phyloP scores from a whole-genome alignment of 1,140 invertebrate genomes.

The Oncopodura yosiiana region DNA sequence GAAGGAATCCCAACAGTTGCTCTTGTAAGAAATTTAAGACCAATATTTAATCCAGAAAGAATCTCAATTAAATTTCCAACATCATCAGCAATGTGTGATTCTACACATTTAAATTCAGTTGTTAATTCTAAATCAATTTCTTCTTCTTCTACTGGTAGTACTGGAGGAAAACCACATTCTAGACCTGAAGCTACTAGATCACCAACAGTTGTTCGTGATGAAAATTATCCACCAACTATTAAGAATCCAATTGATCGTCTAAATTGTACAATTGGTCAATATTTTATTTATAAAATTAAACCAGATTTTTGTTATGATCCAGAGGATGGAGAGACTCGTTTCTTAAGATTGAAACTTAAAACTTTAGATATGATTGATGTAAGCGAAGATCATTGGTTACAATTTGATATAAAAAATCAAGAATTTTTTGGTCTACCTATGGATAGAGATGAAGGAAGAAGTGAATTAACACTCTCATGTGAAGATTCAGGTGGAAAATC shows the following conservation, averaged over 20 bases:
- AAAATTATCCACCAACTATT: conserved; percentile 60
- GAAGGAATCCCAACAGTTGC: conserved; percentile 4
- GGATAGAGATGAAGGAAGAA: conserved; percentile 49
- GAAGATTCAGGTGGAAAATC: conserved; percentile 14
- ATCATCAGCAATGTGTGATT: conserved; percentile 48
- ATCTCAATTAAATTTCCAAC: background rate
- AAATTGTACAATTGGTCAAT: conserved; percentile 63
- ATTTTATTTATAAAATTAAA: conserved; percentile 63
- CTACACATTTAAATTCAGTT: conserved; percentile 51
- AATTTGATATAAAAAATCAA: conserved; percentile 77
- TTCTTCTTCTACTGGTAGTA: conserved; percentile 30
- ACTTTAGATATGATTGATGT: conserved; percentile 59
- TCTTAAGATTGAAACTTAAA: conserved; percentile 57
- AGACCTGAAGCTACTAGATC: conserved; percentile 46
- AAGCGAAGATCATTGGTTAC: conserved; percentile 65
- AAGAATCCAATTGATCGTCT: conserved; percentile 75
- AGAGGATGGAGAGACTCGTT: conserved; percentile 64
- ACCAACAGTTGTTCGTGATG: conserved; percentile 1
- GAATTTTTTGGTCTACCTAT: conserved; percentile 79
- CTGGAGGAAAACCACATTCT: conserved; percentile 39
- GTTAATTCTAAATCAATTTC: conserved; percentile 54
- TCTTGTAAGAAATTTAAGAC: background rate
- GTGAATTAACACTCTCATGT: conserved; percentile 18
- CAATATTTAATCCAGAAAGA: conserved; percentile 1
- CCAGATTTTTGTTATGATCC: conserved; percentile 83